Percentiles rank a stretch among this genome's conserved stretches.
Conservation (phyloP, 2,888 invertebrate genomes). For the Vanessa cardui region DNA sequence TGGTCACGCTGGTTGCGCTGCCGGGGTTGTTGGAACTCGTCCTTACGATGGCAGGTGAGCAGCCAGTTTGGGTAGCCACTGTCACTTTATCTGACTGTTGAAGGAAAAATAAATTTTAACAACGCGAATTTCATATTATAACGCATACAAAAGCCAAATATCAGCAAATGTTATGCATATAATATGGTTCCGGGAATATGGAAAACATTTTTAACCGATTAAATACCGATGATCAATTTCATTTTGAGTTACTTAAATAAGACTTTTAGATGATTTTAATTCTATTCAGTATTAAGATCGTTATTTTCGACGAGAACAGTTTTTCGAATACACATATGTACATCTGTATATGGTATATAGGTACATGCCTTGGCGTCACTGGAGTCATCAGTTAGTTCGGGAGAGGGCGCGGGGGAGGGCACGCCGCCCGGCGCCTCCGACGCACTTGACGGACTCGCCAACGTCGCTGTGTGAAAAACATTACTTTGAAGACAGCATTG, state of each 20-base stretch:
- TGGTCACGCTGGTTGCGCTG: background rate
- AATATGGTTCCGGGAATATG: no score
- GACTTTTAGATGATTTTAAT: no score
- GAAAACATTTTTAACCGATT: no score
- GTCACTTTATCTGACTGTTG: constrained; percentile 85
- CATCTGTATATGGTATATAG: no score
- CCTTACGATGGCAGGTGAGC: constrained; percentile 82
- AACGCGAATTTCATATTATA: no score
- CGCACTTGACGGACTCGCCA: constrained; percentile 70
- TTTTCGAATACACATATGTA: no score
- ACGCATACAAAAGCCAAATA: background rate
- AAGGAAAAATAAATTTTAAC: background rate
- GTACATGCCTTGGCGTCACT: constrained; percentile 75
- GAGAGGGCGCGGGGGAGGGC: constrained; percentile 57
- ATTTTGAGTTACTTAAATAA: no score
- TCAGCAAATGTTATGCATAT: background rate
- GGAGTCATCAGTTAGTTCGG: constrained; percentile 68
- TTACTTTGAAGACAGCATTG: no score
- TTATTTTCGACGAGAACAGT: no score
- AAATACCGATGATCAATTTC: no score
- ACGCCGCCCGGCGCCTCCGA: constrained; percentile 64
- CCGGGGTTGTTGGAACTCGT: constrained; percentile 8
- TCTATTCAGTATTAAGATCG: no score
- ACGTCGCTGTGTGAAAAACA: constrained; percentile 53
- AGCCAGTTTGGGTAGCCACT: constrained; percentile 93